Percentiles rank a stretch among this genome's conserved stretches.
phyloP scores from a whole-genome alignment of 2,888 invertebrate species.

The Gandaritis pyraliata region DNA sequence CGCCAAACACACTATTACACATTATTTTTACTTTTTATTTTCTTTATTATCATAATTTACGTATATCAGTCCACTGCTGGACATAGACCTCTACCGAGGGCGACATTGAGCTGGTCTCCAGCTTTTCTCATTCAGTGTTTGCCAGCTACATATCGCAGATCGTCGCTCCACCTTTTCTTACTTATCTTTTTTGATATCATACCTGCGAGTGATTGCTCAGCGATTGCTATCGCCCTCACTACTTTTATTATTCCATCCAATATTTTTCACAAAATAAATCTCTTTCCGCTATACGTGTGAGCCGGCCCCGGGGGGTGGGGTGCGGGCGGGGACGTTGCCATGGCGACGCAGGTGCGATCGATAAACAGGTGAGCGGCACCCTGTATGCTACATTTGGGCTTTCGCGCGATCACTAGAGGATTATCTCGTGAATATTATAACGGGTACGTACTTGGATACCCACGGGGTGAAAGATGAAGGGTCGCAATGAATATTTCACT shows the following conservation, averaged over 20 bases:
- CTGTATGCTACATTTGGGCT: conserved; percentile 30
- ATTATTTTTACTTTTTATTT: too few species aligned
- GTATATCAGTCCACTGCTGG: too few species aligned
- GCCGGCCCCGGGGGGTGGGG: conserved; percentile 2
- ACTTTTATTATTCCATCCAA: background rate
- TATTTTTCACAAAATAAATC: background rate
- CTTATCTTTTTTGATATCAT: too few species aligned
- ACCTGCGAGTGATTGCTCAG: too few species aligned
- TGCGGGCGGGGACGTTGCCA: conserved; percentile 59
- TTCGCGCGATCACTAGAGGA: conserved; percentile 12
- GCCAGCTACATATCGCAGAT: too few species aligned
- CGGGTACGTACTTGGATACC: background rate
- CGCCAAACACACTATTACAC: too few species aligned
- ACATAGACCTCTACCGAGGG: too few species aligned
- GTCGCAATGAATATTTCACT: background rate
- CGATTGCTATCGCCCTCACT: background rate
- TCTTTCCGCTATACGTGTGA: conserved; percentile 6
- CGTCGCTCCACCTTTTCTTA: too few species aligned
- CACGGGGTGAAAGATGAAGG: conserved; percentile 12
- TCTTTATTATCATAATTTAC: too few species aligned
- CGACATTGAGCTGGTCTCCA: too few species aligned
- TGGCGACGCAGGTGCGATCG: conserved; percentile 73
- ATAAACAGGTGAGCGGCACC: conserved; percentile 59
- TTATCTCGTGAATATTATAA: conserved; percentile 17
- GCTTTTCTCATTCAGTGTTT: too few species aligned